Base-by-base conservation (phyloP, 1,140 invertebrate species). In the Phenacoccus solenopsis region DNA sequence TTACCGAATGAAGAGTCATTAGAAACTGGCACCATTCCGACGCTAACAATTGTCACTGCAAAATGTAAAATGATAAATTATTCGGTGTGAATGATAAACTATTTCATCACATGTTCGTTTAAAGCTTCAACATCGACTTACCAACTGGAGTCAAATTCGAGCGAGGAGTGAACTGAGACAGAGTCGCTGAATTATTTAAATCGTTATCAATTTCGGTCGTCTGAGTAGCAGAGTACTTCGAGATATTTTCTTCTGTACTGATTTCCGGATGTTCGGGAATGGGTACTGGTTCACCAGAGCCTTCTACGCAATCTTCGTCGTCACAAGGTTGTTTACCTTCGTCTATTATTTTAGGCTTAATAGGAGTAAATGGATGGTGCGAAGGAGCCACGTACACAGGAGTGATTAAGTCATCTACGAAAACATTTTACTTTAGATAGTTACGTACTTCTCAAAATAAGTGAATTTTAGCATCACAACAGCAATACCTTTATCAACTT, bases 341-440 rank as follows among this genome's bases (percentile, higher is more conserved):
- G 4, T 49, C 7, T 16, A 16, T 24, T 25, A 64, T 64, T 4
- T 4, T 24, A 5, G 59, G 59, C 25, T 64, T 64, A 5, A 25
- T 10, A 64, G 59, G 22, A 9, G 25, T 25, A 16, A 27, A 64
- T 4, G 74, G 75, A 70, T 76, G 75, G 70, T 13, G 27, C 22
- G 91, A 92, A 3, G 90, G 87, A 21, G 91, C 89, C 13, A 92
- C 88, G 79, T 94, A 94, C 0, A 94, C 91, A 0, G 93, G 93
- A 0, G 93, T 96, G 68, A 96, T 94, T 16, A 96, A 82, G 76
- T 95, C 91, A 77, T 94, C 91, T 67, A 22, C 7, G 20, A 59
- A 64, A 64, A 49, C 20, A 16, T 69, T 4, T 69, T 21, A 16
- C 2, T 32, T 69, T 32, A 16, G 4, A 24, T 59, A 49, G 38